Percentiles rank a stretch among this genome's conserved stretches.
Evolutionary conservation across 2,888 invertebrate species (phyloP).

Genomic region (Rhamphomyia laevipes): DNA sequence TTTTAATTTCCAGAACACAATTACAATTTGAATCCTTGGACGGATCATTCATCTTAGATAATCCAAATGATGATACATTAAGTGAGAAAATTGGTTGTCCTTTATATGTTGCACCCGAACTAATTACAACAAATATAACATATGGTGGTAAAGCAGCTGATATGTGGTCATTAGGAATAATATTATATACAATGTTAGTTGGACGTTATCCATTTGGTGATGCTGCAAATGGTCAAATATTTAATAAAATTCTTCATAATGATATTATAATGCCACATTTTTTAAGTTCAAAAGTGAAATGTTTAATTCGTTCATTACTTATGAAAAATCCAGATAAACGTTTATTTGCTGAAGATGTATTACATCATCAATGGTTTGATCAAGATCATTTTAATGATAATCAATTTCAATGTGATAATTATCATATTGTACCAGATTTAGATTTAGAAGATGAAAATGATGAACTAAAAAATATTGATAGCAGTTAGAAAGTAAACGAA

Average conservation of each 20-base stretch:
- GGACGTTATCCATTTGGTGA: constrained; percentile 33
- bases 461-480: too few relatives aligned
- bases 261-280: constrained; percentile 74
- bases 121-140: constrained; percentile 30
- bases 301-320: constrained; percentile 69
- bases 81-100: constrained; percentile 36
- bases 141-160: constrained; percentile 35
- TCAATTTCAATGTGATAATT: constrained; percentile 30
- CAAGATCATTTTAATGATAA: constrained; percentile 30
- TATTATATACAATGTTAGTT: constrained; percentile 34
- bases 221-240: constrained; percentile 33
- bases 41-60: constrained; percentile 34
- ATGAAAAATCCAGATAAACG: constrained; percentile 71
- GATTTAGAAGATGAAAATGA: neutral
- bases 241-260: constrained; percentile 79
- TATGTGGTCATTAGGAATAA: constrained; percentile 36
- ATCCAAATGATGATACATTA: constrained; percentile 29
- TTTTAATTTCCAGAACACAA: constrained; percentile 26
- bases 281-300: constrained; percentile 68
- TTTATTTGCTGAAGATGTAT: constrained; percentile 63
- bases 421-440: constrained; percentile 16
- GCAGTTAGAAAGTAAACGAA: neutral
- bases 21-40: constrained; percentile 35
- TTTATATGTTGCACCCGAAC: constrained; percentile 33
- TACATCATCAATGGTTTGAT: constrained; percentile 76